Percentiles rank a stretch among this genome's conserved stretches.
These are phyloP conservation scores for Periophthalmus modestus DNA, from an alignment of 2,113 vertebrate species.

Conservation along the genomic window DNA sequence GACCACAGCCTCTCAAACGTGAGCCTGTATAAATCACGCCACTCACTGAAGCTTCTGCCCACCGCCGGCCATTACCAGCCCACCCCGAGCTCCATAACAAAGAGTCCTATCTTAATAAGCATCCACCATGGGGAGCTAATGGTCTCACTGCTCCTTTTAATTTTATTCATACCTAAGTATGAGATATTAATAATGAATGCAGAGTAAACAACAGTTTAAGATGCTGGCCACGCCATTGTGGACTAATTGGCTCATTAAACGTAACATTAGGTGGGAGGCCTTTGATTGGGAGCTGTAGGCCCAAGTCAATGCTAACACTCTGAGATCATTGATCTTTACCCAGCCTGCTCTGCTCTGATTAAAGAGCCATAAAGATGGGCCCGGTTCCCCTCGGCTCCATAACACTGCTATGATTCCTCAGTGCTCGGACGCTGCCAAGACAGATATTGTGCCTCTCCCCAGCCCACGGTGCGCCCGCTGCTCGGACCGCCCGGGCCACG, in stretches of 20 bases:
- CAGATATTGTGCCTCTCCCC: conserved; percentile 58
- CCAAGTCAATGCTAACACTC: conserved; percentile 75
- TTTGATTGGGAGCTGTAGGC: conserved; percentile 77
- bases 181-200: conserved; percentile 85
- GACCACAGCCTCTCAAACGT: conserved; percentile 52
- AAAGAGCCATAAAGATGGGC: conserved; percentile 77
- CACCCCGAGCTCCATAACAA: conserved; percentile 75
- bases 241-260: conserved; percentile 85
- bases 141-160: conserved; percentile 80
- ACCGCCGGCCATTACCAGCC: conserved; percentile 77
- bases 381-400: conserved; percentile 61
- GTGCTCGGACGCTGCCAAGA: conserved; percentile 52
- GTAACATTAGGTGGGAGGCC: conserved; percentile 80
- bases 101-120: conserved; percentile 82
- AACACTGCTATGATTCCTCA: conserved; percentile 53
- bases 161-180: conserved; percentile 85
- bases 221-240: conserved; percentile 79
- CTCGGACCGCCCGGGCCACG: conserved; percentile 48
- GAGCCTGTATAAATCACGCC: conserved; percentile 75
- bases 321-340: conserved; percentile 80
- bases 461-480: conserved; percentile 40
- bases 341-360: conserved; percentile 76
- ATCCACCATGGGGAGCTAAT: conserved; percentile 81
- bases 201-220: conserved; percentile 83
- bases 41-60: conserved; percentile 74